Base-by-base conservation (phyloP, 2,888 invertebrate genomes). In the Ypsolopha scabrella region DNA sequence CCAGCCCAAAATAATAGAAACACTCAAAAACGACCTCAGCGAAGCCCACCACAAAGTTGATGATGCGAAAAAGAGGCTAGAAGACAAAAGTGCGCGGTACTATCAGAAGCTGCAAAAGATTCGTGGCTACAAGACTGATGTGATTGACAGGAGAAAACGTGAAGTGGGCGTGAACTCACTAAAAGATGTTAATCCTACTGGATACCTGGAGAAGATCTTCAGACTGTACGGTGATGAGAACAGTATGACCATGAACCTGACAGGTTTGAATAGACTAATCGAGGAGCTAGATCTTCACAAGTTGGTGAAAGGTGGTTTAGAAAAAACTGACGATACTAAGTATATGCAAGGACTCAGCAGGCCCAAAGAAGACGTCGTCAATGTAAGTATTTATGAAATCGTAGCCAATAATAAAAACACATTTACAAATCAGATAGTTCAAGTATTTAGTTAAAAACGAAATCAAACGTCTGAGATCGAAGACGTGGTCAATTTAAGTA, bases 241-340 rank as follows among this genome's bases (percentile, higher is more conserved):
- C 6, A 88, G 82, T 41, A 88, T 91, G 76, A 90, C 90, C 8
- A 89, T 93, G 79, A 86, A 88, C 63, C 59, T 88, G 57, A 88
- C 88, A 6, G 92, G 91, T n/a, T 93, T 94, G 61, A 90, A 91
- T 57, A 88, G 76, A 51, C 88, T 94, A 80, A 77, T 94, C 8
- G 77, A 82, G 50, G 89, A 86, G 44, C 63, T 93, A 57, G 88
- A 90, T 13, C 73, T 92, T 4, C 72, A 85, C 51, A 85, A 86
- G 54, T 68, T 91, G 56, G 68, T 89, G 24, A 70, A 76, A 9
- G 86, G 87, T 11, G 79, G 82, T 0, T 62, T 68, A 4, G 67
- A 69, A 55, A 75, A 60, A 57, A 66, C 52, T 9, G 72, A 72
- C 34, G 70, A 63, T 36, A 70, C 67, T 36, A 61, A 60, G 1